Base-by-base conservation (phyloP, 2,797 vertebrate species). In the Parauchenoglanis punctatus region DNA sequence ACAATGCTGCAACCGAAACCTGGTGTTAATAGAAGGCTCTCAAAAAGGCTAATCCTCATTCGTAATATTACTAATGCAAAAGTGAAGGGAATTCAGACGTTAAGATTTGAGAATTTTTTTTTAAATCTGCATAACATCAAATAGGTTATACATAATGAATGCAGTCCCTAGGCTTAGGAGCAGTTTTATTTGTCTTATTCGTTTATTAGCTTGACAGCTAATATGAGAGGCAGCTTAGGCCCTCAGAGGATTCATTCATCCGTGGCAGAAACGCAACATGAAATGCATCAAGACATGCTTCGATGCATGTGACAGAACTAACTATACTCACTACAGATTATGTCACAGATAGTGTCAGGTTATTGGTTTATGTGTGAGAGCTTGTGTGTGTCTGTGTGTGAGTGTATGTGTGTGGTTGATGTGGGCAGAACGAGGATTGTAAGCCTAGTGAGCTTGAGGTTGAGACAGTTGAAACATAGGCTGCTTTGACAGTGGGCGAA, bases 171-270 rank as follows among this genome's bases (percentile, higher is more conserved):
- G 87, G 58, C 77, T 61, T 86, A 56, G 84, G 46, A 85, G 73
- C 68, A 52, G 18, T 83, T 83, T 83, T 83, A 54, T 83, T 72
- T 25, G 1, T 89, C 83, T 83, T 85, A 70, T 90, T 91, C 58
- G 28, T 88, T 90, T 87, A 88, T 88, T 87, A 91, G 84, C 80
- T 85, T 90, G 88, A 88, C 88, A 87, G 89, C 86, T 90, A 88
- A 89, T 91, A 89, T 81, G 86, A 90, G 84, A 76, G 86, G 86
- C 82, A 90, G 88, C 88, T 89, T 52, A 77, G 88, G 86, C 85
- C 88, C 88, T 76, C 78, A 85, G 89, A 88, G 90, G 72, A 85
- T 91, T 91, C 87, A 90, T 90, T 91, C 90, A 91, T 87, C 85
- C 87, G 76, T 91, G 77, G 85, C 87, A 87, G 84, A 83, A 89